A percentile compares a stretch with the other conserved stretches of the same genome.
phyloP scores from a whole-genome alignment of 1,140 invertebrate species.

The Microplitis demolitor region DNA sequence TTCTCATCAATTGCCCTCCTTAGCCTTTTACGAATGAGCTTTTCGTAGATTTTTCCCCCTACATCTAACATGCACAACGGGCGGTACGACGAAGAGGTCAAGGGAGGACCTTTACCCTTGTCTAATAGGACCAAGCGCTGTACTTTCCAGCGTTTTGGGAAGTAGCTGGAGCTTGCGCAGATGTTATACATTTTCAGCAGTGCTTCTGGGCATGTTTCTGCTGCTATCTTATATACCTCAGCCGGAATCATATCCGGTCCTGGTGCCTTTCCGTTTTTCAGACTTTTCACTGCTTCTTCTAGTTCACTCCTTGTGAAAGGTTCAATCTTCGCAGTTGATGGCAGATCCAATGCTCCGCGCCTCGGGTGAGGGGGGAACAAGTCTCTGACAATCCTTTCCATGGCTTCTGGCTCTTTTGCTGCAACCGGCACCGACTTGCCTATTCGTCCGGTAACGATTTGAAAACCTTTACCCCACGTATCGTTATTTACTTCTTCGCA shows the following conservation, averaged over 20 bases:
- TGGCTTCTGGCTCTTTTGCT: neutral
- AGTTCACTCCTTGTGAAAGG: constrained; percentile 37
- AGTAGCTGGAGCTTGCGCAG: constrained; percentile 17
- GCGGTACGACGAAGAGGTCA: constrained; percentile 37
- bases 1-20: constrained; percentile 2
- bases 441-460: constrained; percentile 34
- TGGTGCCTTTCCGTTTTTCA: constrained; percentile 42
- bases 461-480: constrained; percentile 39
- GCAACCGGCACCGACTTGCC: neutral
- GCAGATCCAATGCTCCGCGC: neutral
- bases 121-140: constrained; percentile 18
- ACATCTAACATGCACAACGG: constrained; percentile 37
- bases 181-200: constrained; percentile 27
- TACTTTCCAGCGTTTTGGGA: constrained; percentile 27
- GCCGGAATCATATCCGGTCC: constrained; percentile 45
- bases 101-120: constrained; percentile 30
- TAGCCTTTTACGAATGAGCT: constrained; percentile 14
- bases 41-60: constrained; percentile 33
- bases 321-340: neutral
- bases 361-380: neutral
- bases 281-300: constrained; percentile 18
- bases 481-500: constrained; percentile 34
- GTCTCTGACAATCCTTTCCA: neutral
- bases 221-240: constrained; percentile 29
- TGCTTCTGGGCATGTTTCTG: neutral